These are phyloP conservation scores for Phortica magna DNA, from an alignment of 2,888 invertebrate species.

Conservation along the genomic window DNA sequence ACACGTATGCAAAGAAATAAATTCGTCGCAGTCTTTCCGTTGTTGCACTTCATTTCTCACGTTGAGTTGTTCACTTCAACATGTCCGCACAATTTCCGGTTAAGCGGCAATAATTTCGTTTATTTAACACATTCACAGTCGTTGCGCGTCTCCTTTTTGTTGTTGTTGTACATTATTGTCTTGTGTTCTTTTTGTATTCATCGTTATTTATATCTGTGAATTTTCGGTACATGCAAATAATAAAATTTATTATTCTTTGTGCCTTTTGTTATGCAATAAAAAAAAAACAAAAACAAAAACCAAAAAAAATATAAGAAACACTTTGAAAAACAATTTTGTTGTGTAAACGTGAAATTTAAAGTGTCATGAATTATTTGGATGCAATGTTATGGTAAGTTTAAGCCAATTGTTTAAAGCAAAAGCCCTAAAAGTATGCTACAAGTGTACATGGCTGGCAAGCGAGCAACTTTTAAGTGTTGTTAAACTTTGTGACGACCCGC, in stretches of 20 bases:
- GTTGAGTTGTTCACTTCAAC: conserved; percentile 47
- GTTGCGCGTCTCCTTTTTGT: background rate
- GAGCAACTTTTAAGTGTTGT: background rate
- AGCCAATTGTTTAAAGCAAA: background rate
- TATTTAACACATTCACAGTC: conserved; percentile 20
- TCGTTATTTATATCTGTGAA: too few species aligned
- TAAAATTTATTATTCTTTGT: background rate
- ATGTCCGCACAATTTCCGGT: conserved; percentile 49
- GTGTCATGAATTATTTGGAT: conserved; percentile 70
- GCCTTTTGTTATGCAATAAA: conserved; percentile 3
- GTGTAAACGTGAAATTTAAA: background rate
- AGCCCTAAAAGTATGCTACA: background rate
- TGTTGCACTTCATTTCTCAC: conserved; percentile 46
- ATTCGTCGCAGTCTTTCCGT: conserved; percentile 22
- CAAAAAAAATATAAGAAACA: background rate
- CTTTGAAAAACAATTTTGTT: too few species aligned
- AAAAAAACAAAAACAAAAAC: background rate
- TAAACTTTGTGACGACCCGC: background rate
- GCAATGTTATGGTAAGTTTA: conserved; percentile 69
- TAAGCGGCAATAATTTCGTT: conserved; percentile 36
- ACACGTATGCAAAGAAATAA: conserved; percentile 7
- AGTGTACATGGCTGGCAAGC: background rate
- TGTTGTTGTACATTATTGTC: background rate
- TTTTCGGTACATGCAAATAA: background rate
- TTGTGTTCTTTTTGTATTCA: background rate